A percentile compares a stretch with the other conserved stretches of the same genome.
Conservation (phyloP, 2,797 vertebrate species). For the Hypotaenidia philippensis region DNA sequence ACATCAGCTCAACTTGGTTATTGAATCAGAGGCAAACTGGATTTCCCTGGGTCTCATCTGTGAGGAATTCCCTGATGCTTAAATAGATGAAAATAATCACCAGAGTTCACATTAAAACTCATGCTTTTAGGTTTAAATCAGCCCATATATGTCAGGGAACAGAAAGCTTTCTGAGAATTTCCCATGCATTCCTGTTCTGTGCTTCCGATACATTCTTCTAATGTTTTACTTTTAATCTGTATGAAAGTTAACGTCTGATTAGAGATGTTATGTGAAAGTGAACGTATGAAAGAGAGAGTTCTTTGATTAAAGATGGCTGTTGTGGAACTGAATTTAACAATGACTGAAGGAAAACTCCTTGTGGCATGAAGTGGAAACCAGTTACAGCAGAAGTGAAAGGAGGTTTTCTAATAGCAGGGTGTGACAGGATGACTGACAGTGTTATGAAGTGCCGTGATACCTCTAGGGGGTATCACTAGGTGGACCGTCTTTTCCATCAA, state of each 20-base stretch:
- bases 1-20: background rate
- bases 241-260: background rate
- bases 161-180: background rate
- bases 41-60: background rate
- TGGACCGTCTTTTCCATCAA: constrained; percentile 18
- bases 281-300: background rate
- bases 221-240: background rate
- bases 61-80: background rate
- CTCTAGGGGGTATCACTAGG: background rate
- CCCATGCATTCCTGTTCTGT: background rate
- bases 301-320: background rate
- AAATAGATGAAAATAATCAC: background rate
- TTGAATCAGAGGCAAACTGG: background rate
- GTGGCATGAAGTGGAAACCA: constrained; percentile 35
- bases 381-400: background rate
- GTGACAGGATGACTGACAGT: background rate
- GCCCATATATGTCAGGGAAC: background rate
- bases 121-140: background rate
- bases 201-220: background rate
- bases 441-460: background rate
- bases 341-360: constrained; percentile 22
- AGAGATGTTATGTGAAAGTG: background rate
- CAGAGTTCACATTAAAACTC: background rate
- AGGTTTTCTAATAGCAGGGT: background rate
- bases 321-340: constrained; percentile 18